Conservation (phyloP, 23 tunicate genomes). For the Oikopleura albicans region DNA sequence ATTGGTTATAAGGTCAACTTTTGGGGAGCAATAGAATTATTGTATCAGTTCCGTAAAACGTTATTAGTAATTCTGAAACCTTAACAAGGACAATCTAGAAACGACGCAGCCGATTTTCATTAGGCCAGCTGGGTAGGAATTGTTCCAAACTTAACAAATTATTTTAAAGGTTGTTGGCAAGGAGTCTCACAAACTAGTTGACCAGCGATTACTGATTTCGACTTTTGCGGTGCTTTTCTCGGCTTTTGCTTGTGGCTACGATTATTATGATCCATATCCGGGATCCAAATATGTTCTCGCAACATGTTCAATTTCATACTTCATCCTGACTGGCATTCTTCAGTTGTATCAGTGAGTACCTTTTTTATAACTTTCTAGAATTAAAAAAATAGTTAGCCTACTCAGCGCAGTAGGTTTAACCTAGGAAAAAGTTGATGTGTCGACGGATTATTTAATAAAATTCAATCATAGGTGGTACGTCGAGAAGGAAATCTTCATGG, state of each 20-base stretch:
- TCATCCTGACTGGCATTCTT: neutral
- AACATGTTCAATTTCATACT: neutral
- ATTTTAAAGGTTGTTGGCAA: neutral
- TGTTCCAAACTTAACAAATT: too few species aligned
- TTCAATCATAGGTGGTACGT: slow-evolving; percentile 14
- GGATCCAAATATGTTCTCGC: neutral
- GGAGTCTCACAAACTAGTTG: neutral
- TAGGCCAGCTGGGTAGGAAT: too few species aligned
- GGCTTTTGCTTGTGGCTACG: slow-evolving; percentile 2
- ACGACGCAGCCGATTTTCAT: too few species aligned
- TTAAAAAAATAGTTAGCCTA: too few species aligned
- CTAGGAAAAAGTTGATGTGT: too few species aligned
- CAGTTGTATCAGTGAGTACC: neutral
- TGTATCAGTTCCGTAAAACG: too few species aligned
- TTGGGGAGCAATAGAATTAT: too few species aligned
- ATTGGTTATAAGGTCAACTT: too few species aligned
- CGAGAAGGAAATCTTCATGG: slow-evolving; percentile 10
- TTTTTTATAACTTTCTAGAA: neutral
- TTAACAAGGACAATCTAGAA: too few species aligned
- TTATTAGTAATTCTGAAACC: too few species aligned
- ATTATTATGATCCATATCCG: slow-evolving; percentile 3
- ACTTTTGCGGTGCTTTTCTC: neutral
- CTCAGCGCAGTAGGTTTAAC: too few species aligned
- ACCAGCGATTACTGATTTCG: neutral
- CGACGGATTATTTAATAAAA: too few species aligned